Evolutionary conservation across 2,113 vertebrate genomes (phyloP).

Genomic region (Accipiter virgatus): DNA sequence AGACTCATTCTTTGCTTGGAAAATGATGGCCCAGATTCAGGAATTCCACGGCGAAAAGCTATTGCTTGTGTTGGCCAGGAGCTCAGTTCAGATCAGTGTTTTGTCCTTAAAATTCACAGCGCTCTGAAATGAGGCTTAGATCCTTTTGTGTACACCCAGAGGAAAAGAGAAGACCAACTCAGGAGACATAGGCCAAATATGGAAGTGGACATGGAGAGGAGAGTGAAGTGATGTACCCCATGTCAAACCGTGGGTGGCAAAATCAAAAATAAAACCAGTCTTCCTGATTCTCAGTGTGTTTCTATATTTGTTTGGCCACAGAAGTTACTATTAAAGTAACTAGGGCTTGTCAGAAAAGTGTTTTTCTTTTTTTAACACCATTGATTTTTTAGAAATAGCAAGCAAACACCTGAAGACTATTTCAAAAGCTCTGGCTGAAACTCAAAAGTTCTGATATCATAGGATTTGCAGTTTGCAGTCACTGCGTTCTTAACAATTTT

Average conservation of each 20-base stretch:
- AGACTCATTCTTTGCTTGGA: not conserved
- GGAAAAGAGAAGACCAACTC: not conserved
- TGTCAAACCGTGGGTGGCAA: not conserved
- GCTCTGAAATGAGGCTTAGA: not conserved
- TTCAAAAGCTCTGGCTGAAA: not conserved
- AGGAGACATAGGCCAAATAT: not conserved
- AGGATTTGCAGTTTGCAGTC: not conserved
- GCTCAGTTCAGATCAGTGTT: not conserved
- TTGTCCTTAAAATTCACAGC: not conserved
- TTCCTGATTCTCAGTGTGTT: not conserved
- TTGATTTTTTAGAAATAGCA: constrained; percentile 3
- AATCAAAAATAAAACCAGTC: not conserved
- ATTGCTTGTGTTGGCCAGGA: not conserved
- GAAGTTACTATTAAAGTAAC: not conserved
- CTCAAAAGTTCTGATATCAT: not conserved
- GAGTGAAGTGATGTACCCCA: not conserved
- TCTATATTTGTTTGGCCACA: not conserved
- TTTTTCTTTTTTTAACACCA: not conserved
- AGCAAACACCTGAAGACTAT: not conserved
- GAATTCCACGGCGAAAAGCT: not conserved
- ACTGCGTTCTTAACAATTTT: not conserved
- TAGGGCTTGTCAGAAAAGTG: not conserved
- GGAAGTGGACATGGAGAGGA: not conserved
- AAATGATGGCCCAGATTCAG: not conserved
- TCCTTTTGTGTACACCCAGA: not conserved